A percentile compares a stretch with the other conserved stretches of the same genome.
These are phyloP conservation scores for Ornithoptera priamus DNA, from an alignment of 2,888 invertebrate species.

Conservation along the genomic window DNA sequence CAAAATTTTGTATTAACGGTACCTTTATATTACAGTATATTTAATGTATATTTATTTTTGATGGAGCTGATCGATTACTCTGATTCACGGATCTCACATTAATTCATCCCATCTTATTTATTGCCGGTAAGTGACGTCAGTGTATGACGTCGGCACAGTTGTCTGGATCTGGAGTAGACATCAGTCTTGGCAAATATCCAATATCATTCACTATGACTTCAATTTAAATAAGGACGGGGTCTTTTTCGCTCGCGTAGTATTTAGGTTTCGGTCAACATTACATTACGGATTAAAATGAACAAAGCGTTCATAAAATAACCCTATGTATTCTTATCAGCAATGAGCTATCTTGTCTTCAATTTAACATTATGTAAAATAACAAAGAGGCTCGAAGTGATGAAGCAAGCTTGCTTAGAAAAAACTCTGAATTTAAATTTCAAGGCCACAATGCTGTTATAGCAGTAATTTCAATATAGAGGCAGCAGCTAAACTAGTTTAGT, in stretches of 20 bases:
- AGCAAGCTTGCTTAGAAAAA: too few relatives aligned
- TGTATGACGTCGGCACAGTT: slow-evolving; percentile 62
- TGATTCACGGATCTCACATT: background rate
- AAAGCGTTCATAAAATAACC: background rate
- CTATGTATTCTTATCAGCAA: background rate
- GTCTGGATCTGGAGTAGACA: slow-evolving; percentile 79
- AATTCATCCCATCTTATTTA: background rate
- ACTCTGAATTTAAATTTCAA: too few relatives aligned
- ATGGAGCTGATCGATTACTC: background rate
- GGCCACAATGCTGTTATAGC: too few relatives aligned
- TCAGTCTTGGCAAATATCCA: slow-evolving; percentile 67
- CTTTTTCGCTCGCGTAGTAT: slow-evolving; percentile 13
- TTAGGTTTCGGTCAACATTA: slow-evolving; percentile 1
- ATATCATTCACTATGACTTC: slow-evolving; percentile 70
- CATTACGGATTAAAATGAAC: background rate
- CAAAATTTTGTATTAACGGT: too few relatives aligned
- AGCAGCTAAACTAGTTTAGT: too few relatives aligned
- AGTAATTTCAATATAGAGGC: too few relatives aligned
- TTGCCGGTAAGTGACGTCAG: slow-evolving; percentile 49
- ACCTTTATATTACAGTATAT: background rate
- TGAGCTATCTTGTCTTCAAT: too few relatives aligned
- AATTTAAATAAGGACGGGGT: slow-evolving; percentile 61
- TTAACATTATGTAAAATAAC: too few relatives aligned
- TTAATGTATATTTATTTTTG: background rate
- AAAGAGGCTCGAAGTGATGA: too few relatives aligned